Conservation (phyloP, 1,140 invertebrate species). For the Globodera rostochiensis region DNA sequence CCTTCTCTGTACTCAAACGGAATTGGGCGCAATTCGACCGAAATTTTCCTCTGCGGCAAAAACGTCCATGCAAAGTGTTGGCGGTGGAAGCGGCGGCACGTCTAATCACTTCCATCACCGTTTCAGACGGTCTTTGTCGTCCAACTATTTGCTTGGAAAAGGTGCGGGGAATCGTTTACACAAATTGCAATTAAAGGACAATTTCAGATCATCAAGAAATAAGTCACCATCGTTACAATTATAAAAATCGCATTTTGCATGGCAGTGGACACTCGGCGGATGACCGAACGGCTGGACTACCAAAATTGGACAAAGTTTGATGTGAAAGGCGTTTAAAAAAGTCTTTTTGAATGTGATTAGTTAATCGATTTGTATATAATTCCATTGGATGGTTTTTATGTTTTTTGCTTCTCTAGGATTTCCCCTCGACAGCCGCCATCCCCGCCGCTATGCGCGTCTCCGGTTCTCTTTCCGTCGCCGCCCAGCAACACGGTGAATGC, state of each 20-base stretch:
- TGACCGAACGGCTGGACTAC: not conserved
- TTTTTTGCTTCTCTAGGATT: too few species aligned
- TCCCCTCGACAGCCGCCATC: not conserved
- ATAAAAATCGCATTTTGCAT: constrained; percentile 1
- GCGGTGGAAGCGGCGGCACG: not conserved
- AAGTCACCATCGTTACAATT: not conserved
- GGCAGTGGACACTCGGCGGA: not conserved
- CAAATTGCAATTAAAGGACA: not conserved
- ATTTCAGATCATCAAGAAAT: not conserved
- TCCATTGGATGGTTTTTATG: too few species aligned
- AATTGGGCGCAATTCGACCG: constrained; percentile 15
- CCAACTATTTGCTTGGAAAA: not conserved
- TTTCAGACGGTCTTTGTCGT: not conserved
- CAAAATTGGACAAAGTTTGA: not conserved
- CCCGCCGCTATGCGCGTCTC: constrained; percentile 31
- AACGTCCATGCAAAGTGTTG: not conserved
- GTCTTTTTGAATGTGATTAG: too few species aligned
- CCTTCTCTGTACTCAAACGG: constrained; percentile 17
- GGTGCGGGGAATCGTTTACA: not conserved
- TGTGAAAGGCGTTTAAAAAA: too few species aligned
- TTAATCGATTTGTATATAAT: too few species aligned
- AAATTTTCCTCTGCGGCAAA: not conserved
- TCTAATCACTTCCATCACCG: not conserved
- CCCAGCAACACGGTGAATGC: constrained; percentile 18
- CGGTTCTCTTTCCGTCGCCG: constrained; percentile 37